A percentile compares a stretch with the other conserved stretches of the same genome.
These are phyloP conservation scores for Agrotis segetum DNA, from an alignment of 2,888 invertebrate species.

Conservation along the genomic window DNA sequence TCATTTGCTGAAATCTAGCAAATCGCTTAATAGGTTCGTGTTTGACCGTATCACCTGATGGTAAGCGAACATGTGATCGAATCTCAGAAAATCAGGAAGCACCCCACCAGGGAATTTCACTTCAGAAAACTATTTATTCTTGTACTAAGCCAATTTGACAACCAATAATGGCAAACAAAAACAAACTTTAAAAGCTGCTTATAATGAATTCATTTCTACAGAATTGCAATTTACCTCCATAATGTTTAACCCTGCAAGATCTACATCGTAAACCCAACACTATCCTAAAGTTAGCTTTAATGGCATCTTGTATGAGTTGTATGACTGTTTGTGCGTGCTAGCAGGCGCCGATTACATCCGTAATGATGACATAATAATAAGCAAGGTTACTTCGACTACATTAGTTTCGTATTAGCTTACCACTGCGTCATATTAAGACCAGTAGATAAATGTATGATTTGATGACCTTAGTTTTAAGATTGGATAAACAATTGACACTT, in stretches of 20 bases:
- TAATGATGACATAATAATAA: constrained; percentile 58
- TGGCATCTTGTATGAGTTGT: background rate
- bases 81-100: too few relatives aligned
- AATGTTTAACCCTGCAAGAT: background rate
- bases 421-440: constrained; percentile 24
- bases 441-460: background rate
- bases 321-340: constrained; percentile 31
- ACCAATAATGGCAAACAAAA: background rate
- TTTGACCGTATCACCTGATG: too few relatives aligned
- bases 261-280: background rate
- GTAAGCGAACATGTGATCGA: too few relatives aligned
- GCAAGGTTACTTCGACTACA: constrained; percentile 55
- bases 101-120: too few relatives aligned
- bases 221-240: background rate
- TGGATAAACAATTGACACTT: constrained; percentile 36
- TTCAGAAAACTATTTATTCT: too few relatives aligned
- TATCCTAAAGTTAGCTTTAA: constrained; percentile 14
- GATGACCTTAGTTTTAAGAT: constrained; percentile 5
- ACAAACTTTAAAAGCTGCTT: too few relatives aligned
- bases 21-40: too few relatives aligned
- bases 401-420: constrained; percentile 34
- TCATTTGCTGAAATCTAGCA: too few relatives aligned
- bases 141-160: background rate
- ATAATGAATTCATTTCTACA: too few relatives aligned
- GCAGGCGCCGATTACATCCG: constrained; percentile 46